These are phyloP conservation scores for Trematomus loennbergii DNA, from an alignment of 2,113 vertebrate species.

Conservation along the genomic window DNA sequence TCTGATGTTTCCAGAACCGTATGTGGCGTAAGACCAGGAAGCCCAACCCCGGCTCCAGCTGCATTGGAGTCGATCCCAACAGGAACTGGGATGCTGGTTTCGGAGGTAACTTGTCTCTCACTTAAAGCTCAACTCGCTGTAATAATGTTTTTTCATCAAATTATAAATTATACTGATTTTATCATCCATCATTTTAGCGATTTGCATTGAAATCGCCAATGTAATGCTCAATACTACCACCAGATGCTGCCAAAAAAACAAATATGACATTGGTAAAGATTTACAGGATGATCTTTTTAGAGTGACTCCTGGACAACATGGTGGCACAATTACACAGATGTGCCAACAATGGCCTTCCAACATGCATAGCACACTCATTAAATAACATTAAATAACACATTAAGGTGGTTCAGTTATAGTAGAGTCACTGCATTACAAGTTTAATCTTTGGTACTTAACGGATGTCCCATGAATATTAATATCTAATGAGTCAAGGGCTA, in stretches of 20 bases:
- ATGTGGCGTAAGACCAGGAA: slow-evolving; percentile 95
- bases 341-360: not conserved
- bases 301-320: not conserved
- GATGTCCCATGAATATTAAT: too few relatives aligned
- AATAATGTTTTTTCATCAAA: not conserved
- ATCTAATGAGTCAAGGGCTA: too few relatives aligned
- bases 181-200: not conserved
- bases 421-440: too few relatives aligned
- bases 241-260: not conserved
- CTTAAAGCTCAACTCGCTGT: not conserved
- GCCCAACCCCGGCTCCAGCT: slow-evolving; percentile 77
- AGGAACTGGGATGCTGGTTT: slow-evolving; percentile 91
- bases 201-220: not conserved
- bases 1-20: slow-evolving; percentile 83
- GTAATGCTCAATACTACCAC: not conserved
- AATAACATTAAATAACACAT: too few relatives aligned
- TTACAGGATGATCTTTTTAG: not conserved
- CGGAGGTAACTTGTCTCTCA: slow-evolving; percentile 83
- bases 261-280: not conserved
- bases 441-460: not conserved
- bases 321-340: not conserved
- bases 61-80: slow-evolving; percentile 92
- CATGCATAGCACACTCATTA: not conserved
- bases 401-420: not conserved
- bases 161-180: too few relatives aligned